Percentiles rank a stretch among this genome's conserved stretches.
phyloP scores from a whole-genome alignment of 1,140 invertebrate genomes.

The Idris sp. region DNA sequence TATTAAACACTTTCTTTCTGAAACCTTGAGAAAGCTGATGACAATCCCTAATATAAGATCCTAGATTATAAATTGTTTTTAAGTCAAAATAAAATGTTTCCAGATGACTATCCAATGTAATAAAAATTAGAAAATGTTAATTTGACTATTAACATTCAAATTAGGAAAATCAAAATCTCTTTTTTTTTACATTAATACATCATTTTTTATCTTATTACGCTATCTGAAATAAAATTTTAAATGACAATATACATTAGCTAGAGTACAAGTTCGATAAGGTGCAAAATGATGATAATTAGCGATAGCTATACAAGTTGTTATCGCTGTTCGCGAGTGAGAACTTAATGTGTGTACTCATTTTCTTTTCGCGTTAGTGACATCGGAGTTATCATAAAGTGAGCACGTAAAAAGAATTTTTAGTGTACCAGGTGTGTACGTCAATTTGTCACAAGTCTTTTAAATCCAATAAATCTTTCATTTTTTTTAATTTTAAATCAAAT shows the following conservation, averaged over 20 bases:
- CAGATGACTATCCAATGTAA: too few species aligned
- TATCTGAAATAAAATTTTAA: slow-evolving; percentile 39
- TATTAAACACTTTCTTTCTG: too few species aligned
- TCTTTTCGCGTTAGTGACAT: slow-evolving; percentile 68
- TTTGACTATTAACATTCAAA: too few species aligned
- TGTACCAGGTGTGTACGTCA: slow-evolving; percentile 8
- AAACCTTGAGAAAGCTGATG: too few species aligned
- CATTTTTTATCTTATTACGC: slow-evolving; percentile 33
- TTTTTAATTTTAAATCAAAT: slow-evolving; percentile 6
- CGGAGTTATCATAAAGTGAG: slow-evolving; percentile 65
- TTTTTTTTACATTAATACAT: too few species aligned
- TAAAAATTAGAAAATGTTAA: too few species aligned
- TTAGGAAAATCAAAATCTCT: too few species aligned
- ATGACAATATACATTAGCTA: slow-evolving; percentile 38
- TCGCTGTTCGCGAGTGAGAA: slow-evolving; percentile 54
- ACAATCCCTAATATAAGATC: too few species aligned
- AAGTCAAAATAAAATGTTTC: too few species aligned
- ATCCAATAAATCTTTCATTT: neutral
- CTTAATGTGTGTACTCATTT: slow-evolving; percentile 51
- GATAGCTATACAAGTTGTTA: slow-evolving; percentile 63
- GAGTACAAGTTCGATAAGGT: slow-evolving; percentile 64
- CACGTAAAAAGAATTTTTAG: slow-evolving; percentile 40
- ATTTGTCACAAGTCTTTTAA: neutral
- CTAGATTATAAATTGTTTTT: too few species aligned
- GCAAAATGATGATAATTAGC: slow-evolving; percentile 72